Evolutionary conservation across 2,888 invertebrate genomes (phyloP), one percentile per base, ranked within the genome.

Genomic region (Mythimna pallens): DNA sequence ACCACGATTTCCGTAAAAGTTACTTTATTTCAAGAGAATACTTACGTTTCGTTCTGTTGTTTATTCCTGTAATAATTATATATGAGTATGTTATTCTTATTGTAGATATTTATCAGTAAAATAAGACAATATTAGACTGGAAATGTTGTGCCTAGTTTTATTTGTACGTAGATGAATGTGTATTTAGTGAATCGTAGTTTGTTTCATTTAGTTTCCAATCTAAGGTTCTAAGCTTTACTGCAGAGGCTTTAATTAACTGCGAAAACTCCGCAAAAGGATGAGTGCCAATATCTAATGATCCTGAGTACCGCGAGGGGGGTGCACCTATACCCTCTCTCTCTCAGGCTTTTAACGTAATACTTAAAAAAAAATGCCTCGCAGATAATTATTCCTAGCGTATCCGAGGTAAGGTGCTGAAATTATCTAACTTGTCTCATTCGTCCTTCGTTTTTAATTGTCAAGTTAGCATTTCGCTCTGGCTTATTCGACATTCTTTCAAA

Each of bases 81-180:
- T 65, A 58, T 61, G 62, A 52, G n/a, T 70, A 76, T 65, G 69
- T 78, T 72, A 81, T 61, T 40, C 30, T 65, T 64, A 66, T 57
- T 62, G 61, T 80, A 73, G 52, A 81, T 74, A 70, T 67, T 30
- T 78, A 81, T 14, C n/a, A 74, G 22, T 83, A 71, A 78, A 63
- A 25, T 83, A 81, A 82, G 82, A 86, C 86, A 84, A 83, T 85
- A 86, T 83, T 86, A 83, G 88, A 87, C 88, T 88, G 87, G 84
- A 85, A 87, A 85, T 79, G 81, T 86, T 87, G 88, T 88, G 87
- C 88, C 88, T 88, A 82, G 80, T 82, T 86, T 79, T 70, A 78
- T 84, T 81, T 83, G 47, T 81, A 74, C 30, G 47, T 68, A 71
- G 66, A 69, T 69, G 57, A 74, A 71, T 78, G 50, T 70, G 34